A percentile compares a stretch with the other conserved stretches of the same genome.
These are phyloP conservation scores for Nyctereutes procyonoides DNA, from an alignment of 2,113 vertebrate species.

Conservation along the genomic window DNA sequence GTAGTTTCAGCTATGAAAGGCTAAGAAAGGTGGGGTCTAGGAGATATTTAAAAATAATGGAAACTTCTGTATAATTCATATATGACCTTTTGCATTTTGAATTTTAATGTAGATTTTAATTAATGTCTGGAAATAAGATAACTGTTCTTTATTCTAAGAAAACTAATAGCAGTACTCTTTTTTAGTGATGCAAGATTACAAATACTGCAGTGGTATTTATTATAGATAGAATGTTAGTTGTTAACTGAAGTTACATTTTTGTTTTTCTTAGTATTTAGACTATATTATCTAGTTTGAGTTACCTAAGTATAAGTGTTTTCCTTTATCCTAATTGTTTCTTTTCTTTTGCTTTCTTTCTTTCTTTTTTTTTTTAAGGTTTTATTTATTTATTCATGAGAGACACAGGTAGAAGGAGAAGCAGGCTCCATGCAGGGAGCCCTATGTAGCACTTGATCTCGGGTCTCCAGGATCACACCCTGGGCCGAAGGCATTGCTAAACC, in stretches of 20 bases:
- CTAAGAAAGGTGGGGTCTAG: background rate
- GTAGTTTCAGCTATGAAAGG: slow-evolving; percentile 73
- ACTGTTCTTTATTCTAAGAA: slow-evolving; percentile 48
- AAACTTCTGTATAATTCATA: slow-evolving; percentile 74
- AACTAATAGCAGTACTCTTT: slow-evolving; percentile 41
- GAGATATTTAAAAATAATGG: slow-evolving; percentile 61
- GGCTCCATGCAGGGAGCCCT: too few relatives aligned
- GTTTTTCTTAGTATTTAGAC: background rate
- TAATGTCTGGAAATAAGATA: slow-evolving; percentile 58
- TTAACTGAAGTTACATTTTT: background rate
- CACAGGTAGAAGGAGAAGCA: too few relatives aligned
- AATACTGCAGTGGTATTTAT: background rate
- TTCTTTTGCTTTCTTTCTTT: background rate
- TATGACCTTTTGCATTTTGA: slow-evolving; percentile 50
- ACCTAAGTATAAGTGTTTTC: background rate
- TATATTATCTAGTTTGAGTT: background rate
- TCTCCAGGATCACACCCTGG: too few relatives aligned
- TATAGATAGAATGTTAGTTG: background rate
- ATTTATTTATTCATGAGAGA: too few relatives aligned
- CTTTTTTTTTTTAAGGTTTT: too few relatives aligned
- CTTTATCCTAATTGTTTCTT: background rate
- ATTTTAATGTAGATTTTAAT: slow-evolving; percentile 73
- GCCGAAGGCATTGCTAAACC: too few relatives aligned
- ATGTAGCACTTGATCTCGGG: too few relatives aligned
- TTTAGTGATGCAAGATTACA: slow-evolving; percentile 4